These are phyloP conservation scores for Strongylocentrotus purpuratus DNA, from an alignment of 35 echinoderm and acorn worm genomes.

Conservation along the genomic window DNA sequence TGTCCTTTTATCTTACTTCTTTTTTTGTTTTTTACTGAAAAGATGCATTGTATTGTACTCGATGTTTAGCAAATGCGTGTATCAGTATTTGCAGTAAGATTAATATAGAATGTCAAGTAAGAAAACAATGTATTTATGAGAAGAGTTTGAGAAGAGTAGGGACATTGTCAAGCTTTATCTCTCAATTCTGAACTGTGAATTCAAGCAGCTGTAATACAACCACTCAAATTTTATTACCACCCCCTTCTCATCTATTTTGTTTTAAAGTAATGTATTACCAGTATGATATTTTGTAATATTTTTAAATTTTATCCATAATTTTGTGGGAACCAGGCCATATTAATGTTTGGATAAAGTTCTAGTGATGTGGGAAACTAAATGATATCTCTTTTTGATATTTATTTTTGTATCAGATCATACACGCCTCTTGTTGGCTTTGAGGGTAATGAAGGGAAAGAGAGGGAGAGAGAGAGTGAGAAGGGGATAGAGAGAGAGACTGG, in stretches of 20 bases:
- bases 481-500: too few relatives aligned
- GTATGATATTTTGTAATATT: background rate
- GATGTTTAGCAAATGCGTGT: too few relatives aligned
- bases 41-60: background rate
- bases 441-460: too few relatives aligned
- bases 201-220: background rate
- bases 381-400: too few relatives aligned
- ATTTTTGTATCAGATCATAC: too few relatives aligned
- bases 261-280: background rate
- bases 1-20: background rate
- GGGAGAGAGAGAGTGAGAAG: background rate
- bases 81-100: background rate
- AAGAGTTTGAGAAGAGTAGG: background rate
- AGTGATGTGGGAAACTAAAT: too few relatives aligned
- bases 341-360: too few relatives aligned
- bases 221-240: too few relatives aligned
- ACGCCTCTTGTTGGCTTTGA: too few relatives aligned
- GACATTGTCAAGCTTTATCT: background rate
- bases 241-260: too few relatives aligned
- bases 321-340: too few relatives aligned
- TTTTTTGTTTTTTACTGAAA: background rate
- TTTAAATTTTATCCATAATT: background rate
- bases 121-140: background rate
- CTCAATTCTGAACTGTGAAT: background rate
- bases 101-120: background rate